Evolutionary conservation across 2,888 invertebrate species (phyloP).

Genomic region (Ctenicera cuprea): DNA sequence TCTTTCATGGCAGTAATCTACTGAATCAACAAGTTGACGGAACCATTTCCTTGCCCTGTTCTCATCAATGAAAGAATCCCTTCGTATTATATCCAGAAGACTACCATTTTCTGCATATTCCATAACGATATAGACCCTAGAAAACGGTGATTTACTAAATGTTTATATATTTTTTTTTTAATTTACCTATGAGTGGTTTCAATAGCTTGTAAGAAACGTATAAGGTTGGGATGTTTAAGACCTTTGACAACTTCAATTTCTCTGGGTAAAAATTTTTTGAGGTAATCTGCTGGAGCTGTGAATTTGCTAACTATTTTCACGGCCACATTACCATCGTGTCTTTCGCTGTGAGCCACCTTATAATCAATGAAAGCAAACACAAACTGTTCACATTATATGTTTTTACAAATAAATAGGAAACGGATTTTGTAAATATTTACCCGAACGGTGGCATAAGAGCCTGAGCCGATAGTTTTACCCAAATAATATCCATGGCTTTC

Average conservation of each 20-base stretch:
- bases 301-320: conserved; percentile 90
- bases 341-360: conserved; percentile 84
- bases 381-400: conserved; percentile 54
- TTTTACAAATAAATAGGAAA: neutral
- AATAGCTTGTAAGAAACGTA: conserved; percentile 87
- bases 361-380: conserved; percentile 62
- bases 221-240: conserved; percentile 85
- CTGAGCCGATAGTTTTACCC: conserved; percentile 86
- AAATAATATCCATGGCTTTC: conserved; percentile 86
- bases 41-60: conserved; percentile 82
- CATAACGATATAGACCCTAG: conserved; percentile 89
- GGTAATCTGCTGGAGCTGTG: conserved; percentile 87
- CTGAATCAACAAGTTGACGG: conserved; percentile 82
- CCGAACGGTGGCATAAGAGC: conserved; percentile 89
- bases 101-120: conserved; percentile 89
- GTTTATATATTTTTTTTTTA: neutral
- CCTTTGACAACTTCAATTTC: conserved; percentile 91
- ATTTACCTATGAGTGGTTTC: conserved; percentile 87
- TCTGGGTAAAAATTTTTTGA: conserved; percentile 86
- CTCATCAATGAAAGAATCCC: conserved; percentile 84
- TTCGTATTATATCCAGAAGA: conserved; percentile 84
- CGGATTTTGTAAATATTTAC: conserved; percentile 68
- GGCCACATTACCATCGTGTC: conserved; percentile 84
- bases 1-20: conserved; percentile 86
- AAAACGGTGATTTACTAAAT: conserved; percentile 27